Base-by-base conservation (phyloP, 2,797 vertebrate genomes). In the Poliocrania exsul region DNA sequence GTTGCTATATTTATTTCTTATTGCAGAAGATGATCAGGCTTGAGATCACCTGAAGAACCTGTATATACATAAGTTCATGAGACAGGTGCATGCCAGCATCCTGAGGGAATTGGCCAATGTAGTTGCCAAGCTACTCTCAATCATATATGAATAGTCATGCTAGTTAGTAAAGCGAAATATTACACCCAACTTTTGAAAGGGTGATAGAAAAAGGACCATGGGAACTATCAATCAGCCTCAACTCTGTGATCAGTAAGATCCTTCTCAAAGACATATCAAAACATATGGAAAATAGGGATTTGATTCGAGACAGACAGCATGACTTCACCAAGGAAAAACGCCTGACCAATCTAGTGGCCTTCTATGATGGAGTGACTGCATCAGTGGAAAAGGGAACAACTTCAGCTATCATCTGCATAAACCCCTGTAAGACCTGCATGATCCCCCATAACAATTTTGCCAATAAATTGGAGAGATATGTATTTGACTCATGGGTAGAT, bases 131-230 rank as follows among this genome's bases (percentile, higher is more conserved):
- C 15, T 21, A 38, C 25, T 29, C 14, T 35, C 28, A 35, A 20
- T 33, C 14, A 33, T 35, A n/a, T 58, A 28, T 35, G 38, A 80
- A 82, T 85, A 80, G 13, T 26, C 9, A 6, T 1, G 2, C 7
- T 18, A 50, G 15, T 50, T 6, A 77, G 4, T 18, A 73, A 69
- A 58, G 26, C 7, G 9, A 78, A 73, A 82, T 9, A 29, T 35
- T 19, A 29, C 9, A 75, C 1, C 0, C 1, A 31, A 12, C 24
- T 74, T 85, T 25, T 4, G 21, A 80, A 81, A 60, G 17, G 1
- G 2, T 29, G 12, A 3, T 35, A 47, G n/a, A 54, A 31, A 29
- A 61, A 35, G 1, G 6, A 15, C 2, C 2, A 16, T 47, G 6
- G 17, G 3, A 57, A 20, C 5, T 40, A 31, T n/a, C 1, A 1